Evolutionary conservation across 2,888 invertebrate genomes (phyloP).

Genomic region (Carcina quercana): DNA sequence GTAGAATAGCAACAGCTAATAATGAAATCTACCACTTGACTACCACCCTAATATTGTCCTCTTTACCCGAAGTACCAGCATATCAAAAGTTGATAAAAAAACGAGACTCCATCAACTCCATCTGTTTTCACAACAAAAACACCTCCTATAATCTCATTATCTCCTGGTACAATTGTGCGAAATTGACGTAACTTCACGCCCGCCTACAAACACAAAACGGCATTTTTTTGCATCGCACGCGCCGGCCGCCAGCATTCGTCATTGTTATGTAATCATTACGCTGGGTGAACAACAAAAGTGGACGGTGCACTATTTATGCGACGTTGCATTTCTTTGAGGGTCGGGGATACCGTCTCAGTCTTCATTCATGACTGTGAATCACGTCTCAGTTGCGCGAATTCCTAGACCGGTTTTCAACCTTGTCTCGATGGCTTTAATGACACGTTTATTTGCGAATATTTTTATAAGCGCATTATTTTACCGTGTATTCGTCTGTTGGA

Average conservation of each 20-base stretch:
- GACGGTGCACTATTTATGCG: slow-evolving; percentile 40
- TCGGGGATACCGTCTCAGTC: slow-evolving; percentile 62
- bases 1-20: no score
- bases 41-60: no score
- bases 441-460: no score
- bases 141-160: slow-evolving; percentile 36
- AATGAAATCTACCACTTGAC: no score
- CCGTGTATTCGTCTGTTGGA: no score
- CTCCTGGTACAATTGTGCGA: slow-evolving; percentile 70
- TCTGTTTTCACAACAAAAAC: slow-evolving; percentile 16
- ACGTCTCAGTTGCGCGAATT: slow-evolving; percentile 43
- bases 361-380: slow-evolving; percentile 24
- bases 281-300: slow-evolving; percentile 55
- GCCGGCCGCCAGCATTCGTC: slow-evolving; percentile 40
- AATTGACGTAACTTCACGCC: slow-evolving; percentile 62
- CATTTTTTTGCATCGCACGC: slow-evolving; percentile 59
- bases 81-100: no score
- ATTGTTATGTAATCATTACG: slow-evolving; percentile 64
- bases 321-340: slow-evolving; percentile 52
- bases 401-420: slow-evolving; percentile 36
- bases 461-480: no score
- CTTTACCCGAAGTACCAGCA: no score
- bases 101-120: no score
- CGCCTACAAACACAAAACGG: slow-evolving; percentile 39
- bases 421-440: no score